Conservation (phyloP, 2,888 invertebrate genomes). For the Toxonevra muliebris region DNA sequence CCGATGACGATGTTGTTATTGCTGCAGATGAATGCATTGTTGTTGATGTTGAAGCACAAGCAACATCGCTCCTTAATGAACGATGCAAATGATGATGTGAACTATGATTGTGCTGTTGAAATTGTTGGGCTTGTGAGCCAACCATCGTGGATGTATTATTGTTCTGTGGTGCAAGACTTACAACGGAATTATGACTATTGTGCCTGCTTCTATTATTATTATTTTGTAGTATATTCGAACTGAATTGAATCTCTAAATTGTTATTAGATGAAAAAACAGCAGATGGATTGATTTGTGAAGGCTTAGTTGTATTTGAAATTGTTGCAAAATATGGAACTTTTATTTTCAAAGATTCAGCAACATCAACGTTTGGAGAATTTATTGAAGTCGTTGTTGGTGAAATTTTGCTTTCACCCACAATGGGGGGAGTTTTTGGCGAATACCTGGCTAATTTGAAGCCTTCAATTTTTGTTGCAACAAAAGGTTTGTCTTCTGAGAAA, state of each 20-base stretch:
- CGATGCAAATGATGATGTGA: neutral
- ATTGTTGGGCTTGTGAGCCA: constrained; percentile 43
- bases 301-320: too few relatives aligned
- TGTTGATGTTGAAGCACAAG: neutral
- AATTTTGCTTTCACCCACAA: too few relatives aligned
- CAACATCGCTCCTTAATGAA: neutral
- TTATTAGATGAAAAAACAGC: constrained; percentile 4
- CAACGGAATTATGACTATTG: constrained; percentile 7
- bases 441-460: too few relatives aligned
- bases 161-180: constrained; percentile 29
- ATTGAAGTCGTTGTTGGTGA: too few relatives aligned
- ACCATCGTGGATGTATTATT: constrained; percentile 47
- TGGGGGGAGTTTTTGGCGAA: too few relatives aligned
- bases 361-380: too few relatives aligned
- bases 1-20: neutral
- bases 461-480: neutral
- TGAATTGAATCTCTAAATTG: constrained; percentile 9
- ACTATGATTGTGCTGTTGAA: constrained; percentile 22
- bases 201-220: constrained; percentile 15
- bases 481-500: neutral
- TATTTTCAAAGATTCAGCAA: too few relatives aligned
- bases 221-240: constrained; percentile 17
- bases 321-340: too few relatives aligned
- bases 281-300: too few relatives aligned
- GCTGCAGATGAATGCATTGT: constrained; percentile 6